These are phyloP conservation scores for Selenia dentaria DNA, from an alignment of 2,888 invertebrate genomes.

Conservation along the genomic window DNA sequence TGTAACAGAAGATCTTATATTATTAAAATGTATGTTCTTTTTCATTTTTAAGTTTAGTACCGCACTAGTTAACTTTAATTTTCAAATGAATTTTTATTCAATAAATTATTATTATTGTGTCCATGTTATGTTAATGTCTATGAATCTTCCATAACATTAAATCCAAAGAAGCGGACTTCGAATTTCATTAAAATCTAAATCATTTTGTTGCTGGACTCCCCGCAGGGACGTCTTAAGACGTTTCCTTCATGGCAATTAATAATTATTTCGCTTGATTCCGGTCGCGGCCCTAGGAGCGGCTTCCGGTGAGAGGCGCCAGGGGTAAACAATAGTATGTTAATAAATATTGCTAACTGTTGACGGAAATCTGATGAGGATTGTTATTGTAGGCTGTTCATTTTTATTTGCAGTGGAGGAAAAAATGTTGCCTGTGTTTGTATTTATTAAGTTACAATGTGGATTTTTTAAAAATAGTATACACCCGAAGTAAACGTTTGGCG, in stretches of 20 bases:
- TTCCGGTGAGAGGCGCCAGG: slow-evolving; percentile 50
- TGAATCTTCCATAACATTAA: slow-evolving; percentile 44
- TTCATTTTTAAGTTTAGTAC: too few relatives aligned
- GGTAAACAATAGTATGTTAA: slow-evolving; percentile 49
- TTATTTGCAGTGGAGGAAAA: slow-evolving; percentile 21
- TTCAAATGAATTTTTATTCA: too few relatives aligned
- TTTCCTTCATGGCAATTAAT: slow-evolving; percentile 73
- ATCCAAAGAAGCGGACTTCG: slow-evolving; percentile 34
- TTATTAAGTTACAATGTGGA: too few relatives aligned
- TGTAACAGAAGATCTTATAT: too few relatives aligned
- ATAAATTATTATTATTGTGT: too few relatives aligned
- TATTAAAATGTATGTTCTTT: too few relatives aligned
- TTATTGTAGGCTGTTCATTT: slow-evolving; percentile 32
- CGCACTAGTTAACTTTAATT: too few relatives aligned
- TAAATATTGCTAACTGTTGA: slow-evolving; percentile 47
- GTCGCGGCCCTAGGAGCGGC: slow-evolving; percentile 57
- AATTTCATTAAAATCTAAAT: slow-evolving; percentile 46
- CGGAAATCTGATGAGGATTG: slow-evolving; percentile 43
- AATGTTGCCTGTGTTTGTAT: background rate
- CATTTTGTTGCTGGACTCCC: slow-evolving; percentile 52
- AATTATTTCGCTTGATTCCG: slow-evolving; percentile 81
- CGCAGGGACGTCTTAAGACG: slow-evolving; percentile 63
- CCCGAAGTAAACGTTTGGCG: too few relatives aligned
- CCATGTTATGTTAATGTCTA: too few relatives aligned
- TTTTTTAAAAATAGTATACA: too few relatives aligned